Evolutionary conservation across 1,140 invertebrate genomes (phyloP), one percentile per base, ranked within the genome.

Genomic region (Atta texana): DNA sequence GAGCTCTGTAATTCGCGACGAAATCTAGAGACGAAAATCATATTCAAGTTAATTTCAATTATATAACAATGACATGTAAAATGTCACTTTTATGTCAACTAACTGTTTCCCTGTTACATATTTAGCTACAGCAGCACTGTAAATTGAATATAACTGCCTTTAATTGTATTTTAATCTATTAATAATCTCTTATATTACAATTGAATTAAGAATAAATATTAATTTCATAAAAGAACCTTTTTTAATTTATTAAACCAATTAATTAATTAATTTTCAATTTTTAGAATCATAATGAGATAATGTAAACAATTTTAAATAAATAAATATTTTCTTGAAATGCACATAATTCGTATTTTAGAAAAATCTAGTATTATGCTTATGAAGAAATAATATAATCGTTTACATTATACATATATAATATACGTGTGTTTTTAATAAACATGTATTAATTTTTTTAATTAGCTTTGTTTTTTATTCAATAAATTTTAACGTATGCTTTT

Each of bases 21-120:
- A 51, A 78, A 78, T 64, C 61, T n/a, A 44, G 55, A 39, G 34
- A 44, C 55, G 55, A 59, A 75, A 59, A 75, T 49, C 21, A 39
- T 55, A 14, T 61, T 61, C 14, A 16, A 39, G 55, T 44, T 75
- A 75, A 39, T 75, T 75, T 75, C 55, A 75, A 75, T 75, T 75
- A 44, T 34, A 34, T 44, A 44, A 75, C 55, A 75, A 59, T 75
- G 31, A 59, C 55, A 75, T 61, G 55, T 18, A 75, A 75, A 75
- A 39, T 61, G 34, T 61, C 14, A 24, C 53, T 39, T 75, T 61
- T 44, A 16, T 8, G 31, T 75, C 53, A 59, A 21, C 66, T 69
- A 69, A 69, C 66, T 69, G 66, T 28, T 49, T 10, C 39, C 39
- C 2, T 24, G 39, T 12, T 4, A 34, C 39, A 59, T 24, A 21